A percentile compares a stretch with the other conserved stretches of the same genome.
These are phyloP conservation scores for Chelon auratus DNA, from an alignment of 2,797 vertebrate species.

Conservation along the genomic window DNA sequence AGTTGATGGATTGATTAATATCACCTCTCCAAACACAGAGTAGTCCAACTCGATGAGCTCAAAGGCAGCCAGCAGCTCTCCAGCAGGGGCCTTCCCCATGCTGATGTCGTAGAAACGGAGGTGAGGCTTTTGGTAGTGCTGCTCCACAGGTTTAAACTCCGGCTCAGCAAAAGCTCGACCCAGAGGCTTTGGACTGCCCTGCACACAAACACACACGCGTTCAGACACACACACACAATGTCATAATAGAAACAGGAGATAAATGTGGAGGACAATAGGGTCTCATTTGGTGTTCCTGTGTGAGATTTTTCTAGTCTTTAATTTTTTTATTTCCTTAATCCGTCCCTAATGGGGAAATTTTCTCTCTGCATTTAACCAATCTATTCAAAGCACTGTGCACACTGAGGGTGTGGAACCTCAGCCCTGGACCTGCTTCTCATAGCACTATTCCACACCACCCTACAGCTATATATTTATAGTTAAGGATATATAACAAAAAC, in stretches of 20 bases:
- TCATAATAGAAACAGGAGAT: background rate
- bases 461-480: no score
- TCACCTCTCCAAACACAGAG: conserved; percentile 89
- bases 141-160: conserved; percentile 88
- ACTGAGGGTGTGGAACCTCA: no score
- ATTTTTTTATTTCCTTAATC: no score
- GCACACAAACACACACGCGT: background rate
- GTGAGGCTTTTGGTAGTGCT: conserved; percentile 85
- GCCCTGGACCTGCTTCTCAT: no score
- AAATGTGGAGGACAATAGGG: background rate
- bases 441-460: no score
- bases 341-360: no score
- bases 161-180: conserved; percentile 90
- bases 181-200: conserved; percentile 87
- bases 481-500: no score
- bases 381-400: no score
- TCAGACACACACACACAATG: background rate
- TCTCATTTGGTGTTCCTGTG: no score
- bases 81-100: conserved; percentile 84
- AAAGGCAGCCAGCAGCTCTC: conserved; percentile 92
- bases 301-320: no score
- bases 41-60: conserved; percentile 95
- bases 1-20: conserved; percentile 5
- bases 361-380: no score
- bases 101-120: conserved; percentile 91